Evolutionary conservation across 2,797 vertebrate genomes (phyloP), one percentile per base, ranked within the genome.

Genomic region (Menidia menidia): DNA sequence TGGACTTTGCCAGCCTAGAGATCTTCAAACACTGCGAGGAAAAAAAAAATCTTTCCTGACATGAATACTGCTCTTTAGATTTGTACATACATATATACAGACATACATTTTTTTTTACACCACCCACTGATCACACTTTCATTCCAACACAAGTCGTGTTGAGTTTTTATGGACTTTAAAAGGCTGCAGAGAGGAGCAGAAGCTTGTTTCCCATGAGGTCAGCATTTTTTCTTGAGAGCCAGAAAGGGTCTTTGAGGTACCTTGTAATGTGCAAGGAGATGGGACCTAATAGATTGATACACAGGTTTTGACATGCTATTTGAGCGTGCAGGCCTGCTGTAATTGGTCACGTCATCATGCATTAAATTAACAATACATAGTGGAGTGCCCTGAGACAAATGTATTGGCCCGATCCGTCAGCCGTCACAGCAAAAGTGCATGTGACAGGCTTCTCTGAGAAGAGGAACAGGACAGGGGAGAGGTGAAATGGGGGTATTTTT

Each of bases 271-370:
- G 92, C 91, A 88, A 91, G 92, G 90, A 95, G 92, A 94, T 86
- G 85, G 92, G 92, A 95, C 92, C 93, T 95, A 95, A 95, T 95
- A 92, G 92, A 95, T 93, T 95, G 96, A 96, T 96, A 96, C 96
- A 96, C 95, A 95, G 95, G 93, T 95, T 97, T 94, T 96, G 96
- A 97, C 96, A 96, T 95, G 93, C 95, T 95, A 95, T 96, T 96
- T 96, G 94, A 96, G 95, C 94, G 90, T 94, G 87, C 92, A 90
- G 93, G 94, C 89, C 90, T 88, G 75, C 93, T 94, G 92, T 97
- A 97, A 97, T 97, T 97, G 96, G 95, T 89, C 95, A 93, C 92
- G 94, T 97, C 96, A 94, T 93, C 94, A 94, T 89, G 94, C 92
- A 96, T 97, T 96, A 97, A 93, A 96, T 96, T 96, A 96, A 96